Evolutionary conservation across 2,888 invertebrate genomes (phyloP), one percentile per base, ranked within the genome.

Genomic region (Ornithoptera priamus): DNA sequence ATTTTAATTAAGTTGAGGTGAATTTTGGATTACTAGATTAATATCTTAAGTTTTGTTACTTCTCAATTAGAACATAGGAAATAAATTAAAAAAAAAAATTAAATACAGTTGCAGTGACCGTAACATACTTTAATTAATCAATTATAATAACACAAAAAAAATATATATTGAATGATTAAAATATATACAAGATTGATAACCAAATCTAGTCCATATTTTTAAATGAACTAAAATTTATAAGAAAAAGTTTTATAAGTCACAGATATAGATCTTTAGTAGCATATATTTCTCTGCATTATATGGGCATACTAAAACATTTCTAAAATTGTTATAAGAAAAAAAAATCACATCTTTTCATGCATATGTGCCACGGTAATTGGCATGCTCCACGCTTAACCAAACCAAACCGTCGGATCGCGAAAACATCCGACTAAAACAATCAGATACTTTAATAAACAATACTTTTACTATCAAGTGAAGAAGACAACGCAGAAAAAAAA

Each of bases 401-500:
- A 68, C 77, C 22, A n/a, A 18, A 58, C 57, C 57, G 72, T 56
- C 71, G 84, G 84, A 80, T 82, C 81, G 85, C 77, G 75, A 78
- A 88, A 90, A 90, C 90, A 90, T 90, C 90, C 90, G 89, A 84
- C 77, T 56, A 73, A 69, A 76, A 77, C 77, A 76, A 73, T 71
- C 70, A 63, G 42, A 68, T 46, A 70, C 68, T 71, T 69, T 62
- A 46, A 65, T 66, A 70, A 58, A 69, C 70, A 66, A 63, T 24
- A 67, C 60, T 46, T 42, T 61, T 61, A 61, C 58, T 68, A 68
- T 64, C 53, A 53, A 39, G 39, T n/a, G 60, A 36, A 60, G 60
- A 60, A 12, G 36, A 20, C 50, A 30, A 24, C 10, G 20, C 22
- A 15, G 30, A 58, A 58, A 58, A 58, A 22, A 53, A 53, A 50